A percentile compares a stretch with the other conserved stretches of the same genome.
Evolutionary conservation across 2,888 invertebrate genomes (phyloP).

Genomic region (Asteroscopus sphinx): DNA sequence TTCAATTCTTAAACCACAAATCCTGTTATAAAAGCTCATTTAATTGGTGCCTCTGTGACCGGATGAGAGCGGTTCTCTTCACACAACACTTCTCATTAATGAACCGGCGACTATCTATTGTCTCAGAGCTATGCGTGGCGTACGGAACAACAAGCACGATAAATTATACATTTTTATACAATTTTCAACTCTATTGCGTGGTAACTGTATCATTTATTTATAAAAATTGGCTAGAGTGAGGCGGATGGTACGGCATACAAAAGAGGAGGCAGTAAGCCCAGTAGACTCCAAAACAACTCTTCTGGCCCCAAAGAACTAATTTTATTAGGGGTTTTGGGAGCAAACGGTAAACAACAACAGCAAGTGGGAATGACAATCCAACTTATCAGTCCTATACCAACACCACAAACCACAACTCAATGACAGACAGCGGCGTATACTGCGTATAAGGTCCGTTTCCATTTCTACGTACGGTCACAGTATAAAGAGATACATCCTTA

Average conservation of each 20-base stretch:
- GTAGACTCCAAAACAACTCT: neutral
- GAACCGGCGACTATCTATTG: constrained; percentile 2
- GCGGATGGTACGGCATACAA: neutral
- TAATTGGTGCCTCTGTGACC: neutral
- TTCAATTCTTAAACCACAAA: no score
- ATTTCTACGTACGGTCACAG: no score
- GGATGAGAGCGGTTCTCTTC: constrained; percentile 2
- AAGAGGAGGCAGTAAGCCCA: neutral
- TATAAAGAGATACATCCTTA: no score
- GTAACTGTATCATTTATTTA: neutral
- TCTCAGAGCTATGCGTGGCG: neutral
- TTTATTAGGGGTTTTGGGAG: no score
- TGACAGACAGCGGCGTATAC: no score
- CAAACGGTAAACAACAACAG: no score
- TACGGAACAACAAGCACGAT: neutral
- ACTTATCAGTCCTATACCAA: no score
- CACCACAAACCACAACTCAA: no score
- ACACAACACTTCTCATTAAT: neutral
- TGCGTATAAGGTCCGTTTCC: no score
- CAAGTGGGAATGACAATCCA: no score
- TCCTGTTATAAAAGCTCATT: no score
- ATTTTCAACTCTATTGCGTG: neutral
- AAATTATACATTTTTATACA: neutral
- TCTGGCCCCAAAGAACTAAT: no score
- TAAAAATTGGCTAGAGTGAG: neutral